These are phyloP conservation scores for Zeus faber DNA, from an alignment of 2,113 vertebrate genomes.

Conservation along the genomic window DNA sequence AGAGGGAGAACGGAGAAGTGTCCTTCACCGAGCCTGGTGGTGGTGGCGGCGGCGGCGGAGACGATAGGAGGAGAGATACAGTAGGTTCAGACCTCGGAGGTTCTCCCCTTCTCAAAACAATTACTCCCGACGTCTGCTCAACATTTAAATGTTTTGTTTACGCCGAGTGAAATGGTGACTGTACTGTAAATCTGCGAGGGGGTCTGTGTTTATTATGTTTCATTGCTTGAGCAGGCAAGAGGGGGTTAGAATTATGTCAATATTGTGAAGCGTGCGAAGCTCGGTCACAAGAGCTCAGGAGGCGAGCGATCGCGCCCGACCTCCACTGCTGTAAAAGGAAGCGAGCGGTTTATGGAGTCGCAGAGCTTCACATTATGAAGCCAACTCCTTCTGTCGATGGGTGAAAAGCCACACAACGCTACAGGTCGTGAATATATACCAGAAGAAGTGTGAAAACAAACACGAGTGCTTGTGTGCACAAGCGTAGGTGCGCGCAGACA, in stretches of 20 bases:
- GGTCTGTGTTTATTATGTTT: conserved; percentile 4
- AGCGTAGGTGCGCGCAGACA: no score
- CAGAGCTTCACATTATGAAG: conserved; percentile 1
- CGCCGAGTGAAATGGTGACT: neutral
- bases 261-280: neutral
- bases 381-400: neutral
- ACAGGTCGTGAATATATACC: neutral
- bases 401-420: neutral
- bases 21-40: conserved; percentile 78
- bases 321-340: conserved; percentile 15
- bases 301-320: neutral
- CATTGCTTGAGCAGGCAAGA: conserved; percentile 4
- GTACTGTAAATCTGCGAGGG: conserved; percentile 14
- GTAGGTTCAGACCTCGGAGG: conserved; percentile 6
- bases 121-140: conserved; percentile 16
- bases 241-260: conserved; percentile 1
- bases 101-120: conserved; percentile 21
- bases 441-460: neutral
- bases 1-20: conserved; percentile 25
- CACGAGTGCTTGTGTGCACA: neutral
- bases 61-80: conserved; percentile 9
- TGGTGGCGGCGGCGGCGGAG: conserved; percentile 2
- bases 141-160: conserved; percentile 22
- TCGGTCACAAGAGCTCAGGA: neutral
- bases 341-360: conserved; percentile 5